phyloP scores from a whole-genome alignment of 37 sponge, comb jelly and placozoan genomes.

The Lycopodina hypogea region DNA sequence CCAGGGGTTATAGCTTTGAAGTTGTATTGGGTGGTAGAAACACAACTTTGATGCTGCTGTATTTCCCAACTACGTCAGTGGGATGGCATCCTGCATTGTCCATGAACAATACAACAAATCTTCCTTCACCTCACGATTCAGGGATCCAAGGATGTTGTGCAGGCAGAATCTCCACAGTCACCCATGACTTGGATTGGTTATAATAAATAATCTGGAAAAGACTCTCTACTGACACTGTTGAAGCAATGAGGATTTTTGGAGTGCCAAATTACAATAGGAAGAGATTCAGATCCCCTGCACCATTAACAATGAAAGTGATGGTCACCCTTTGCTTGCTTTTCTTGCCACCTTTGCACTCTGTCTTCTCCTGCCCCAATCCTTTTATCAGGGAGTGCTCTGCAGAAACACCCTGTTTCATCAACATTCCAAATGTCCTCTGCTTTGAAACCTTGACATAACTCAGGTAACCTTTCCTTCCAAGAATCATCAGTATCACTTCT shows the following conservation, averaged over 20 bases:
- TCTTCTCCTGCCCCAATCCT: conserved; percentile 46
- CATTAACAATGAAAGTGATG: not conserved
- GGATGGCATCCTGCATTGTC: conserved; percentile 80
- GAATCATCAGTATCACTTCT: conserved; percentile 37
- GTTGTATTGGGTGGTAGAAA: conserved; percentile 65
- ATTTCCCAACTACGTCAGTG: conserved; percentile 42
- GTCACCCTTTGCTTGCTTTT: not conserved
- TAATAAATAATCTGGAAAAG: conserved; percentile 58
- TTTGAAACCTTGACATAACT: conserved; percentile 21
- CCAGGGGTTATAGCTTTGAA: conserved; percentile 57
- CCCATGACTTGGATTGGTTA: conserved; percentile 62
- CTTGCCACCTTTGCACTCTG: conserved; percentile 59
- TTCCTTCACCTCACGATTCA: conserved; percentile 30
- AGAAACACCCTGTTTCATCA: conserved; percentile 49
- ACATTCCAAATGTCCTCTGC: conserved; percentile 50
- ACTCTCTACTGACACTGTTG: conserved; percentile 36
- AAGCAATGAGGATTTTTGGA: conserved; percentile 73
- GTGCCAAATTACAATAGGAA: conserved; percentile 70
- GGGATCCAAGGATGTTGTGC: conserved; percentile 12
- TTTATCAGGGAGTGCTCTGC: conserved; percentile 50
- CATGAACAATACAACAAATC: conserved; percentile 46
- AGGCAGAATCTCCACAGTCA: conserved; percentile 56
- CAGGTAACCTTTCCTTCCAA: conserved; percentile 55
- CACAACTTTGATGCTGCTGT: conserved; percentile 55
- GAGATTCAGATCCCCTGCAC: conserved; percentile 28